Conservation (phyloP, 37 sponge, comb jelly and placozoan species). For the Amphimedon queenslandica region DNA sequence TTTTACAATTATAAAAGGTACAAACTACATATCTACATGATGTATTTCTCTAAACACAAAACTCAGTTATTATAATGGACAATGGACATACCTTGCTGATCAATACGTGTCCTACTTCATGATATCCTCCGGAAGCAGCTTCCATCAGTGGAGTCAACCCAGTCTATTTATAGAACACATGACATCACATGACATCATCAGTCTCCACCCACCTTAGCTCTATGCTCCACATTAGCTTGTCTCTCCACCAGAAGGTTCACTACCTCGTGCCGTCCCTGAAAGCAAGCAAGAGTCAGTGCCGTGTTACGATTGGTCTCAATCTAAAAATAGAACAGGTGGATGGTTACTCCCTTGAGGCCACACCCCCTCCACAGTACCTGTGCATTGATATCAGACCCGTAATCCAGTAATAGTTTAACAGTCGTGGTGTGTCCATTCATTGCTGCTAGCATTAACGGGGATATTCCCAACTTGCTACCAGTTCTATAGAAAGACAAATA, state of each 20-base stretch:
- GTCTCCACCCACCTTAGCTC: conserved; percentile 68
- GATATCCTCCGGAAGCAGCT: conserved; percentile 91
- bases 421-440: conserved; percentile 93
- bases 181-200: too few relatives aligned
- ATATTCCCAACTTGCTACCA: conserved; percentile 89
- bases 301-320: conserved; percentile 96
- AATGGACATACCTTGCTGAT: conserved; percentile 55
- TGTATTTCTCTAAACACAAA: too few relatives aligned
- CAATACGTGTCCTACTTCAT: conserved; percentile 86
- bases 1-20: conserved; percentile 3
- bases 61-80: too few relatives aligned
- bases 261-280: conserved; percentile 93
- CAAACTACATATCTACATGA: not conserved
- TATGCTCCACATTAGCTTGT: conserved; percentile 87
- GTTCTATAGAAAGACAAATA: conserved; percentile 44
- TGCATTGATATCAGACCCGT: conserved; percentile 88
- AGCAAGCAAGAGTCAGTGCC: conserved; percentile 92
- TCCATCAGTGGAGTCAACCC: conserved; percentile 94
- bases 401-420: conserved; percentile 82
- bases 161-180: conserved; percentile 39
- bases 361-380: too few relatives aligned
- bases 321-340: conserved; percentile 18
- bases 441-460: conserved; percentile 91
- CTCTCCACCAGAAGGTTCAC: conserved; percentile 82
- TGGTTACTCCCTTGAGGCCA: too few relatives aligned